Percentiles rank a stretch among this genome's conserved stretches.
phyloP scores from a whole-genome alignment of 2,888 invertebrate genomes.

The Ophioninae sp. region DNA sequence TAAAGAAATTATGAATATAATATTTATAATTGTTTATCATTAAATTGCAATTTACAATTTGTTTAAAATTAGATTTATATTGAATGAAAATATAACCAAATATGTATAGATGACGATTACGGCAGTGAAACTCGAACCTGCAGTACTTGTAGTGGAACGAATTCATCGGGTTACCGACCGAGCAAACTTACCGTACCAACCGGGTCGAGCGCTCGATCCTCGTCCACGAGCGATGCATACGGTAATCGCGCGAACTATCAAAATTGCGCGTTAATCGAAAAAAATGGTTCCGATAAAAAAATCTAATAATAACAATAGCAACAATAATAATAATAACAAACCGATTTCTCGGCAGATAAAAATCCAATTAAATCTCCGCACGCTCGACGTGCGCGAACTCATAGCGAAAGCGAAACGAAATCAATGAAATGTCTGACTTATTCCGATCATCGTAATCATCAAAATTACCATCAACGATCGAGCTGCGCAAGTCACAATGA shows the following conservation, averaged over 20 bases:
- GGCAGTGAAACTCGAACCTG: slow-evolving; percentile 24
- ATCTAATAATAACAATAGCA: not conserved
- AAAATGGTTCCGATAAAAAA: not conserved
- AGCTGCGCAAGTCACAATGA: slow-evolving; percentile 1
- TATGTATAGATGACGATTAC: not conserved
- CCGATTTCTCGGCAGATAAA: slow-evolving; percentile 13
- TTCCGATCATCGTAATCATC: not conserved
- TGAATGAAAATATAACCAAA: not conserved
- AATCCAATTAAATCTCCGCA: slow-evolving; percentile 12
- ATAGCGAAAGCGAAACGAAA: slow-evolving; percentile 27
- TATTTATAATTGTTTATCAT: too few species aligned
- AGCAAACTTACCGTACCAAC: slow-evolving; percentile 14
- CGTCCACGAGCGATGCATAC: slow-evolving; percentile 48
- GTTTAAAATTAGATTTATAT: too few species aligned
- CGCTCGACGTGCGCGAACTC: slow-evolving; percentile 1
- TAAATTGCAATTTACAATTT: too few species aligned
- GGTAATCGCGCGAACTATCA: not conserved
- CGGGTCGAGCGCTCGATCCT: slow-evolving; percentile 38
- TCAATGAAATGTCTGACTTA: slow-evolving; percentile 17
- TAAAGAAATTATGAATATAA: too few species aligned
- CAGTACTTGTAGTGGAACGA: slow-evolving; percentile 45
- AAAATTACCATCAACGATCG: slow-evolving; percentile 1
- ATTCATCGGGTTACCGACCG: slow-evolving; percentile 28
- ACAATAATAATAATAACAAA: not conserved
- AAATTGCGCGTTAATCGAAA: not conserved